Evolutionary conservation across 2,888 invertebrate genomes (phyloP), one percentile per base, ranked within the genome.

Genomic region (Brenthis daphne): DNA sequence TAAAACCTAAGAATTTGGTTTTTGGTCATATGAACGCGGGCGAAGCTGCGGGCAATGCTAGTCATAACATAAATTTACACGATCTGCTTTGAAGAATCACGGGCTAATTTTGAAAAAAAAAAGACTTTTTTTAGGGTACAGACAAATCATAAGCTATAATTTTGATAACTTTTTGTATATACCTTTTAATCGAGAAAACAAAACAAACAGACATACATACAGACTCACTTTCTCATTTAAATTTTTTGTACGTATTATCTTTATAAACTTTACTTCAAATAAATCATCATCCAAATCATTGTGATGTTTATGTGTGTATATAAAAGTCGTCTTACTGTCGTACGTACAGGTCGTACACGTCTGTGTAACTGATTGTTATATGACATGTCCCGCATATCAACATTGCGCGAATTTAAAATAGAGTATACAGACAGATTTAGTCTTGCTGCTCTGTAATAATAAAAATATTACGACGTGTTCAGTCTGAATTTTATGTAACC

Each of bases 341-440:
- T 8, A 48, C 48, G 37, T 29, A 29, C 29, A 20, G 20, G 20
- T 20, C 20, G 4, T 67, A 67, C 37, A 58, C 50, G n/a, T 37
- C 61, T 50, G 61, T 63, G 57, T 64, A 8, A 63, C 16, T 56
- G 37, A 51, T 6, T 6, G 57, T n/a, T 33, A 47, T 50, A 16
- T 11, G 37, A 55, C 47, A 63, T 54, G 55, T n/a, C 50, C 51
- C 63, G 63, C 55, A 57, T 20, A 67, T 67, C 33, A 57, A 57
- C 57, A 53, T 57, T 43, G 47, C 61, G 55, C 14, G 53, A 68
- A 68, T 68, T 64, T 63, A 57, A 68, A 68, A 63, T 57, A 53
- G 63, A 68, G 29, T 64, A 57, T 14, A 51, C 47, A 57, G 13
- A 54, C 33, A 33, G 53, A 68, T n/a, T 64, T 43, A 51, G 13